These are phyloP conservation scores for Trichechus manatus DNA, from an alignment of 2,113 vertebrate genomes.

Conservation along the genomic window DNA sequence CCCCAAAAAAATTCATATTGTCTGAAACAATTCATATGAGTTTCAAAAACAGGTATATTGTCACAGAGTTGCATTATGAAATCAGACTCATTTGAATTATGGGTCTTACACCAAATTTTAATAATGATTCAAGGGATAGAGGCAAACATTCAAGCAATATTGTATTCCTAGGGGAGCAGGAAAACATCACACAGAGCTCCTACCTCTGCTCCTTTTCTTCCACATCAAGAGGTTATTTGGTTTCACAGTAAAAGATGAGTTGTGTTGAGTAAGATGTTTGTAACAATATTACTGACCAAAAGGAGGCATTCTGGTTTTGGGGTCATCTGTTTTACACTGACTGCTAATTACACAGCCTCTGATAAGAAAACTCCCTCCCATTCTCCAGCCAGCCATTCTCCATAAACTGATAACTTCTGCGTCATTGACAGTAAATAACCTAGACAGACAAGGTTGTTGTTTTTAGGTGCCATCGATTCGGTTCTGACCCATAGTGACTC, in stretches of 20 bases:
- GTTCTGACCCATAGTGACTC: too few species aligned
- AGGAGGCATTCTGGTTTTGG: background rate
- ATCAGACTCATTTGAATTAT: background rate
- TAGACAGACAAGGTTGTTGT: background rate
- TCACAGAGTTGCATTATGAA: constrained; percentile 20
- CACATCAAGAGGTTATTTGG: background rate
- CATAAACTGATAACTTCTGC: background rate
- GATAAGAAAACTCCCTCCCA: background rate
- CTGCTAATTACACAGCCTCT: background rate
- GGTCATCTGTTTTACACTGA: background rate
- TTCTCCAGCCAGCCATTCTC: background rate
- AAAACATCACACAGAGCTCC: background rate
- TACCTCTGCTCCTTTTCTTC: background rate
- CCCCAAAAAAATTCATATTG: background rate
- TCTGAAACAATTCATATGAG: background rate
- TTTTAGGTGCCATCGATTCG: too few species aligned
- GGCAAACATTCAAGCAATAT: background rate
- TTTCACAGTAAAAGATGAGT: constrained; percentile 24
- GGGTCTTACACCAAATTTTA: background rate
- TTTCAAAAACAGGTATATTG: background rate
- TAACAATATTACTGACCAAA: constrained; percentile 1
- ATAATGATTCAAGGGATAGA: background rate
- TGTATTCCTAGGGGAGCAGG: background rate
- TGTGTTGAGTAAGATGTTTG: background rate
- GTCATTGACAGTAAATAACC: background rate